Evolutionary conservation across 1,140 invertebrate species (phyloP).

Genomic region (Drosophila punjabiensis): DNA sequence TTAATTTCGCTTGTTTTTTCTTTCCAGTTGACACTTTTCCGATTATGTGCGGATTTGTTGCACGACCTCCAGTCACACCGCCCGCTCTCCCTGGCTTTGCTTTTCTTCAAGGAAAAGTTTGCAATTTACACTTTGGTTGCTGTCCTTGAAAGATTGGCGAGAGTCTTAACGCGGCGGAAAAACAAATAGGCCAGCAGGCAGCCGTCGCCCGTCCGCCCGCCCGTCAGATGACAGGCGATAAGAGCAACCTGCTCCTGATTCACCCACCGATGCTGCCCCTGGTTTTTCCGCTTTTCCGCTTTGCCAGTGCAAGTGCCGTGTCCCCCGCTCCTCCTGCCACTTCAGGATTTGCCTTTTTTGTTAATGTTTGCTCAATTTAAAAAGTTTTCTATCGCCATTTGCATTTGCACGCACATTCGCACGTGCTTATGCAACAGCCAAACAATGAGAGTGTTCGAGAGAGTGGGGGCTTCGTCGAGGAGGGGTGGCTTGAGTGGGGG

Average conservation of each 20-base stretch:
- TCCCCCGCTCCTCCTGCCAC: constrained; percentile 8
- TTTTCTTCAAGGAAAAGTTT: constrained; percentile 41
- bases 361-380: constrained; percentile 84
- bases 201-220: neutral
- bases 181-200: constrained; percentile 72
- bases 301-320: constrained; percentile 27
- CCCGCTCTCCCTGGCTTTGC: neutral
- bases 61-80: constrained; percentile 14
- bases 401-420: constrained; percentile 81
- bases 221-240: constrained; percentile 59
- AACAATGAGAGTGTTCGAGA: constrained; percentile 23
- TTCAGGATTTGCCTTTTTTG: constrained; percentile 57
- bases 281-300: constrained; percentile 14
- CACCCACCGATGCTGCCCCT: neutral
- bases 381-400: constrained; percentile 82
- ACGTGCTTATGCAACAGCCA: constrained; percentile 69
- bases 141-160: constrained; percentile 77
- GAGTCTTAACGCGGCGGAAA: constrained; percentile 58
- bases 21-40: constrained; percentile 72
- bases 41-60: constrained; percentile 79
- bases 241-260: constrained; percentile 52
- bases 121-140: constrained; percentile 76
- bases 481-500: constrained; percentile 12
- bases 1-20: constrained; percentile 77
- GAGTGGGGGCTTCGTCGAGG: neutral